Evolutionary conservation across 2,797 vertebrate species (phyloP).

Genomic region (Liparis tanakae): DNA sequence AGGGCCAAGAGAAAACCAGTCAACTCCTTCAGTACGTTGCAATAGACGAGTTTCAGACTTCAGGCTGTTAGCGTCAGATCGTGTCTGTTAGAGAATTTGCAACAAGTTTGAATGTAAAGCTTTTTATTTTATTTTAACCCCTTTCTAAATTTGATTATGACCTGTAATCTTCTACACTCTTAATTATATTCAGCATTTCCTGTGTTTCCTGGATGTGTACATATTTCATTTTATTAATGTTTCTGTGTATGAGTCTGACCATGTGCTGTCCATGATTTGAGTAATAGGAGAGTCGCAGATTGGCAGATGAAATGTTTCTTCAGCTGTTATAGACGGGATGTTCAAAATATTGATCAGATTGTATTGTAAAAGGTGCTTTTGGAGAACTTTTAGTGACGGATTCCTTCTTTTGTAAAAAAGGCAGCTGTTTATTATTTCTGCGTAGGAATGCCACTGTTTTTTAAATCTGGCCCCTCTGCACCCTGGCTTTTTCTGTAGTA

Average conservation of each 20-base stretch:
- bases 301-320: slow-evolving; percentile 4
- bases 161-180: slow-evolving; percentile 22
- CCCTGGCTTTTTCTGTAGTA: slow-evolving; percentile 28
- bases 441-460: slow-evolving; percentile 39
- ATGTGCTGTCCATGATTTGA: not conserved
- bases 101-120: slow-evolving; percentile 9
- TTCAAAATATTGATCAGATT: slow-evolving; percentile 8
- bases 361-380: slow-evolving; percentile 37
- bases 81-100: slow-evolving; percentile 16
- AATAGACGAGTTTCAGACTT: slow-evolving; percentile 6
- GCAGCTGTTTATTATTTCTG: slow-evolving; percentile 66
- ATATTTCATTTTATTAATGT: slow-evolving; percentile 20
- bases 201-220: not conserved
- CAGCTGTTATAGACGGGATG: slow-evolving; percentile 5
- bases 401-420: slow-evolving; percentile 41
- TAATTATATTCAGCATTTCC: not conserved
- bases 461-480: slow-evolving; percentile 33
- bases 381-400: slow-evolving; percentile 10
- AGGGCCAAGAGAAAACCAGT: slow-evolving; percentile 17
- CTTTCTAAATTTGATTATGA: slow-evolving; percentile 27
- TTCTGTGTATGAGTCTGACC: slow-evolving; percentile 18
- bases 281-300: not conserved
- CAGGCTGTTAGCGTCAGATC: slow-evolving; percentile 13
- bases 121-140: slow-evolving; percentile 13
- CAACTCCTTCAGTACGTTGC: slow-evolving; percentile 8